Conservation (phyloP, 2,888 invertebrate species). For the Chirona hameri region DNA sequence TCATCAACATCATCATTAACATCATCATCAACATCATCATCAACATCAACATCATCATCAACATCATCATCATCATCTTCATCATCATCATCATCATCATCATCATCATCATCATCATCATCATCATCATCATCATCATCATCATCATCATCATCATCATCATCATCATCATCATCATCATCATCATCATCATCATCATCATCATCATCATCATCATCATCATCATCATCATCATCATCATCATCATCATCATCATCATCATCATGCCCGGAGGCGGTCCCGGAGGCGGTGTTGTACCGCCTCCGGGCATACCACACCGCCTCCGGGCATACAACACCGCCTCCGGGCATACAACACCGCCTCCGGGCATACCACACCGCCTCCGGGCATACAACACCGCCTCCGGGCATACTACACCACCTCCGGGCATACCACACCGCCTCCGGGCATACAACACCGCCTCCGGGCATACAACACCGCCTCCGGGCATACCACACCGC, state of each 20-base stretch:
- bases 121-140: constrained; percentile 22
- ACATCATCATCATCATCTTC: constrained; percentile 8
- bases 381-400: too few relatives aligned
- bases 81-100: constrained; percentile 22
- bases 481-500: too few relatives aligned
- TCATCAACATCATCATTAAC: constrained; percentile 9
- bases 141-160: constrained; percentile 22
- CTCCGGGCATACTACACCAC: too few relatives aligned
- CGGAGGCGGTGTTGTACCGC: too few relatives aligned
- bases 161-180: constrained; percentile 22
- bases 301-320: too few relatives aligned
- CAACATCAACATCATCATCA: constrained; percentile 10
- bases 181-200: constrained; percentile 22
- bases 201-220: constrained; percentile 22
- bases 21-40: too few relatives aligned
- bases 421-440: too few relatives aligned
- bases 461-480: too few relatives aligned
- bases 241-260: constrained; percentile 22
- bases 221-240: constrained; percentile 22
- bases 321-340: too few relatives aligned
- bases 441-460: too few relatives aligned
- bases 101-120: constrained; percentile 22
- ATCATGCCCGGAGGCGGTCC: background rate
- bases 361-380: too few relatives aligned
- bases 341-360: too few relatives aligned